phyloP scores from a whole-genome alignment of 1,140 invertebrate species.

The Hydropsyche tenuis region DNA sequence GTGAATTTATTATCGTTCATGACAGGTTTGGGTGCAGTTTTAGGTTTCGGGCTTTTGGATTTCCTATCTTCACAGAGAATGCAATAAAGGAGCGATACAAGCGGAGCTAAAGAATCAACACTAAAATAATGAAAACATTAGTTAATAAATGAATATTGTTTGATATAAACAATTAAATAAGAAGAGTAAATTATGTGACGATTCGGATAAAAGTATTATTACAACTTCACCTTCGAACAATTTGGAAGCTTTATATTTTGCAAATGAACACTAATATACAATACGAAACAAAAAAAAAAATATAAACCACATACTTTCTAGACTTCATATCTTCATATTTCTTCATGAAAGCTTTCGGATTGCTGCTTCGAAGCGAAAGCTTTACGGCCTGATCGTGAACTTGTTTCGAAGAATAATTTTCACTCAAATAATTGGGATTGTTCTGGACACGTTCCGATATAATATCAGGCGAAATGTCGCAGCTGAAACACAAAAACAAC shows the following conservation, averaged over 20 bases:
- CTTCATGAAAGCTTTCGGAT: constrained; percentile 58
- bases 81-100: constrained; percentile 59
- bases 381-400: constrained; percentile 59
- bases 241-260: too few species aligned
- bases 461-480: constrained; percentile 60
- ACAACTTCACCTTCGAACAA: background rate
- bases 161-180: constrained; percentile 5
- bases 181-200: background rate
- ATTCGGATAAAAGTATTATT: background rate
- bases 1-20: constrained; percentile 60
- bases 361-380: constrained; percentile 57
- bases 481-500: constrained; percentile 54
- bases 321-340: constrained; percentile 61
- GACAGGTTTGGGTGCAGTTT: constrained; percentile 61
- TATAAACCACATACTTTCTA: constrained; percentile 56
- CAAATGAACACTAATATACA: background rate
- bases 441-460: constrained; percentile 62
- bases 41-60: constrained; percentile 56
- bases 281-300: background rate
- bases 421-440: constrained; percentile 60
- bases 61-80: constrained; percentile 60
- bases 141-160: background rate
- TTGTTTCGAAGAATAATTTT: constrained; percentile 58
- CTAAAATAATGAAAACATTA: constrained; percentile 52
- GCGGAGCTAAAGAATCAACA: constrained; percentile 58